Evolutionary conservation across 2,113 vertebrate genomes (phyloP).

Genomic region (Lamprologus ornatipinnis): DNA sequence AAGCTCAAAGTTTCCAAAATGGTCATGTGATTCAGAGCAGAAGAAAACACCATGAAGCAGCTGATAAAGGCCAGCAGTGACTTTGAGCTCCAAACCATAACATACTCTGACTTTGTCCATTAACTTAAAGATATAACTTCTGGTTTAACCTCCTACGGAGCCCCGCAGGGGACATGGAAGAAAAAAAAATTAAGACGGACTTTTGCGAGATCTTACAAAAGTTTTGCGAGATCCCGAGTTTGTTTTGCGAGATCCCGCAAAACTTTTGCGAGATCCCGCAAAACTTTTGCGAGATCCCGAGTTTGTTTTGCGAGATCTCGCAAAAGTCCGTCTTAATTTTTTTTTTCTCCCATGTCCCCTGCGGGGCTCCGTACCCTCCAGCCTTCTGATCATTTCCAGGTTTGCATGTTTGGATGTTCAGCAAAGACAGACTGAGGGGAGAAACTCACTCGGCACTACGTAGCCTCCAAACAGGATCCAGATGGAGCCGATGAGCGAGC

Average conservation of each 20-base stretch:
- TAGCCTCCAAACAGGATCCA: constrained; percentile 88
- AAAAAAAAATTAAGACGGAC: too few species aligned
- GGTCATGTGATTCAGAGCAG: background rate
- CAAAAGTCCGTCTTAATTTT: too few species aligned
- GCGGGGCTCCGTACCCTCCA: background rate
- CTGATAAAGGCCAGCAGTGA: background rate
- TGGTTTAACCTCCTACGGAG: background rate
- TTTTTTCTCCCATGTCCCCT: too few species aligned
- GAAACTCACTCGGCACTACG: constrained; percentile 79
- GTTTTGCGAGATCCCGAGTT: too few species aligned
- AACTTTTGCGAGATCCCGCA: too few species aligned
- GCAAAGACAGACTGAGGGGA: background rate
- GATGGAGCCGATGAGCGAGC: constrained; percentile 88
- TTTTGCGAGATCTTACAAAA: too few species aligned
- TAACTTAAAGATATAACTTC: background rate
- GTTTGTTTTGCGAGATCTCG: too few species aligned
- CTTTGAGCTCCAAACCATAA: background rate
- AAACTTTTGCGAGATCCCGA: too few species aligned
- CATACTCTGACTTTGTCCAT: background rate
- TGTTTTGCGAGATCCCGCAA: too few species aligned
- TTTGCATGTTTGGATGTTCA: background rate
- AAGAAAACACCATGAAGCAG: background rate
- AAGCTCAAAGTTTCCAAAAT: background rate
- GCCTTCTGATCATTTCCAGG: background rate
- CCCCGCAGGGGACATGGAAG: too few species aligned